A percentile compares a stretch with the other conserved stretches of the same genome.
Conservation (phyloP, 1,140 invertebrate genomes). For the Pseudomyrmex concolor region DNA sequence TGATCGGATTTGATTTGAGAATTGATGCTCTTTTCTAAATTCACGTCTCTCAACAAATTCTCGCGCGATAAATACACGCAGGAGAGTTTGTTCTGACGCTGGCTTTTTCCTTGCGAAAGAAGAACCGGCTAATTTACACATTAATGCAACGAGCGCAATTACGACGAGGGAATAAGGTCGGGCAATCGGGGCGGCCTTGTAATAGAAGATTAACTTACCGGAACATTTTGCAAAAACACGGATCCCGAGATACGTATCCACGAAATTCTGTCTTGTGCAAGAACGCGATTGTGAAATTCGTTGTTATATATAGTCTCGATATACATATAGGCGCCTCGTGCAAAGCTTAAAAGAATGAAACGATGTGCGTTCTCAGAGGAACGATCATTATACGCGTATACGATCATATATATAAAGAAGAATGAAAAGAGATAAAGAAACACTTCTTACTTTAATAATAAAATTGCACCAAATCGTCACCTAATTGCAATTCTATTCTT, state of each 20-base stretch:
- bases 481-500: constrained; percentile 5
- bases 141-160: constrained; percentile 38
- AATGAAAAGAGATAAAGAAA: neutral
- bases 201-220: constrained; percentile 72
- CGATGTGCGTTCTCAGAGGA: neutral
- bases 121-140: constrained; percentile 37
- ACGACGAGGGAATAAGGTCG: constrained; percentile 53
- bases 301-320: neutral
- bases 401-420: too few species aligned
- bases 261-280: constrained; percentile 61
- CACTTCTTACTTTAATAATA: neutral
- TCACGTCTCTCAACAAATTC: neutral
- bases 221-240: constrained; percentile 63
- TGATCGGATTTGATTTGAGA: constrained; percentile 14
- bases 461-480: neutral
- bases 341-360: neutral
- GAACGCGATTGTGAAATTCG: constrained; percentile 24
- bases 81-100: neutral
- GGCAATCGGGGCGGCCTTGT: constrained; percentile 66
- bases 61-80: constrained; percentile 2
- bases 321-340: neutral
- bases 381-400: neutral
- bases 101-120: constrained; percentile 9
- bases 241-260: constrained; percentile 16
- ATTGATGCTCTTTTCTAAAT: neutral